Conservation (phyloP, 2,797 vertebrate species). For the Limosa lapponica region DNA sequence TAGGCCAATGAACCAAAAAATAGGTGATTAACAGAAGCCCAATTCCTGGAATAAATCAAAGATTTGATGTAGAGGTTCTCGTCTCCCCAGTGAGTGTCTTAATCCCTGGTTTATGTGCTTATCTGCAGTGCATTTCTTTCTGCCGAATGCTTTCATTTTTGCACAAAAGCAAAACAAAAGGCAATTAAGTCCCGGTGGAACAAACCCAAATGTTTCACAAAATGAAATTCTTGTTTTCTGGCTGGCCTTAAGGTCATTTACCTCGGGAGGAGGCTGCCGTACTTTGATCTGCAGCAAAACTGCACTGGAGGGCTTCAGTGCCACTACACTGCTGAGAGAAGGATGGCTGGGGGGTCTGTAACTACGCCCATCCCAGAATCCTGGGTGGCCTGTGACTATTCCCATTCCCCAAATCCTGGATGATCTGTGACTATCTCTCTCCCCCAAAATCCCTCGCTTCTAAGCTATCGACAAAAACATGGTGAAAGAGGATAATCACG, state of each 20-base stretch:
- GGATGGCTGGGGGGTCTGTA: not conserved
- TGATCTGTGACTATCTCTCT: not conserved
- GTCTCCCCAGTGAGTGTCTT: not conserved
- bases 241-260: not conserved
- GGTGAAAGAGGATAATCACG: not conserved
- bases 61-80: not conserved
- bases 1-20: slow-evolving; percentile 20
- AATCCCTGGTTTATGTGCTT: not conserved
- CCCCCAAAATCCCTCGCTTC: not conserved
- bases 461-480: not conserved
- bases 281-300: rapidly evolving
- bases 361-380: too few relatives aligned
- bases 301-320: not conserved
- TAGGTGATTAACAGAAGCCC: slow-evolving; percentile 25
- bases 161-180: slow-evolving; percentile 24
- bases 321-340: not conserved
- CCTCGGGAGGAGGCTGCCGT: not conserved
- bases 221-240: slow-evolving; percentile 7
- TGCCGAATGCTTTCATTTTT: not conserved
- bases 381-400: not conserved
- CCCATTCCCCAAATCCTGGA: not conserved
- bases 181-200: not conserved
- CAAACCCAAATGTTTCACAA: not conserved
- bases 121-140: slow-evolving; percentile 2
- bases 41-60: slow-evolving; percentile 27